Percentiles rank a stretch among this genome's conserved stretches.
phyloP scores from a whole-genome alignment of 2,797 vertebrate species.

The Chelonia mydas region DNA sequence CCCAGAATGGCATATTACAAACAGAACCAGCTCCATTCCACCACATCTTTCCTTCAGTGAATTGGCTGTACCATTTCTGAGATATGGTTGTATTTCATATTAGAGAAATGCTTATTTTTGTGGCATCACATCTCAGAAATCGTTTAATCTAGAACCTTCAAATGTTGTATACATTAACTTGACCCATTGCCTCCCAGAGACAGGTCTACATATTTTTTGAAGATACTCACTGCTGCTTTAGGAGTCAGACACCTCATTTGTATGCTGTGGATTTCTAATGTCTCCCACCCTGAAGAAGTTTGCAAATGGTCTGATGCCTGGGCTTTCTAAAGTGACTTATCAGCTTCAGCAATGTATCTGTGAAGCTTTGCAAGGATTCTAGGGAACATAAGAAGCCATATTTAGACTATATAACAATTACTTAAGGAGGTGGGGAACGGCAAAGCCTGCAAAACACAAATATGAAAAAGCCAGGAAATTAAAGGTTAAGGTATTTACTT shows the following conservation, averaged over 20 bases:
- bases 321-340: not conserved
- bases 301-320: not conserved
- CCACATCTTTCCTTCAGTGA: not conserved
- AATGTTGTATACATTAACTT: not conserved
- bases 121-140: not conserved
- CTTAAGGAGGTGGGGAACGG: not conserved
- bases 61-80: not conserved
- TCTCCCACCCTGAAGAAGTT: rapidly evolving
- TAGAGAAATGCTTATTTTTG: not conserved
- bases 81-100: not conserved
- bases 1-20: not conserved
- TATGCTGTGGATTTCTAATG: not conserved
- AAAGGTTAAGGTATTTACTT: not conserved
- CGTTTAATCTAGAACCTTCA: not conserved
- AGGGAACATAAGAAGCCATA: not conserved
- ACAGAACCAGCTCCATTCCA: not conserved
- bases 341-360: not conserved
- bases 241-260: not conserved
- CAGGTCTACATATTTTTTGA: not conserved
- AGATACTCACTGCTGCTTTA: not conserved
- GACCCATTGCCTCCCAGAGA: not conserved
- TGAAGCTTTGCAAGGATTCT: not conserved
- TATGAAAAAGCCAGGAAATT: not conserved
- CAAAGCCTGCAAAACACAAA: not conserved
- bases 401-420: not conserved